Percentiles rank a stretch among this genome's conserved stretches.
These are phyloP conservation scores for Dendrolimus punctatus DNA, from an alignment of 1,140 invertebrate species.

Conservation along the genomic window DNA sequence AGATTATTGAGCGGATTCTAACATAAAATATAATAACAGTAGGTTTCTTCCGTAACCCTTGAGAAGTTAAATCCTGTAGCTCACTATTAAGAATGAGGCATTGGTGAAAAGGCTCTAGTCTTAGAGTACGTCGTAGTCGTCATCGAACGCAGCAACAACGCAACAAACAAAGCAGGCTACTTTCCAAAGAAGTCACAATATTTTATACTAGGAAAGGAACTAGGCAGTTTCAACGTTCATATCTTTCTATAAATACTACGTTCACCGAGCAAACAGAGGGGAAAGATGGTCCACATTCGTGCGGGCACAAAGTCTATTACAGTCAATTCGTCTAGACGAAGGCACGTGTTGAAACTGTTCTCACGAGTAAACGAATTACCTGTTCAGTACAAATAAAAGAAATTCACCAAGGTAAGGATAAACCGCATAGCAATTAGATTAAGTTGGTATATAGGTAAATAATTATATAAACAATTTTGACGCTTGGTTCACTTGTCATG, in stretches of 20 bases:
- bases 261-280: slow-evolving; percentile 24
- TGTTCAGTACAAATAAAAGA: slow-evolving; percentile 49
- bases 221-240: not conserved
- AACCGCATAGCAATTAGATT: slow-evolving; percentile 49
- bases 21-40: no score
- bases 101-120: no score
- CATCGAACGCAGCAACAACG: no score
- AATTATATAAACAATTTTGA: slow-evolving; percentile 7
- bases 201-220: no score
- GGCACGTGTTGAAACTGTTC: slow-evolving; percentile 61
- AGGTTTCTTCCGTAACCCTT: no score
- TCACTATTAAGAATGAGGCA: no score
- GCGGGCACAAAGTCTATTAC: slow-evolving; percentile 43
- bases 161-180: no score
- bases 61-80: no score
- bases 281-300: slow-evolving; percentile 21
- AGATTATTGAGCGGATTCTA: no score
- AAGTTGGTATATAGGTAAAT: slow-evolving; percentile 18
- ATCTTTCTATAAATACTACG: slow-evolving; percentile 18
- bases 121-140: no score
- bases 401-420: slow-evolving; percentile 24
- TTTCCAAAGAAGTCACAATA: no score
- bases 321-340: slow-evolving; percentile 49
- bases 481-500: not conserved
- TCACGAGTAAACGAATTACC: slow-evolving; percentile 60